These are phyloP conservation scores for Tetragnatha montana DNA, from an alignment of 2,888 invertebrate species.

Conservation along the genomic window DNA sequence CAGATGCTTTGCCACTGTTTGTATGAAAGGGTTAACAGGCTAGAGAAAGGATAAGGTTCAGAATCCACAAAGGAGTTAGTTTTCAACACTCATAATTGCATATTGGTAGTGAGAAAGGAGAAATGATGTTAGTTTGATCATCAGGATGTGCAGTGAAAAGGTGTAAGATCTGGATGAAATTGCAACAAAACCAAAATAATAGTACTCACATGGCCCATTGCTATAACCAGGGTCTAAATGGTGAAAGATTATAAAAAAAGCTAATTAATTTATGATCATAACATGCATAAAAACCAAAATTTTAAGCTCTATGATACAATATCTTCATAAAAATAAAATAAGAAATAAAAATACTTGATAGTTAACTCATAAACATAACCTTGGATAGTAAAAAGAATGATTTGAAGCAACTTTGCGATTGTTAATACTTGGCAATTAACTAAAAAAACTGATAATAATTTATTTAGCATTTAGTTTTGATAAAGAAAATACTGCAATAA, in stretches of 20 bases:
- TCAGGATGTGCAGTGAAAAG: conserved; percentile 60
- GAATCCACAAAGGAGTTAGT: too few species aligned
- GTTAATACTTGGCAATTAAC: too few species aligned
- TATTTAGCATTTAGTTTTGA: too few species aligned
- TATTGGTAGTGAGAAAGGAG: conserved; percentile 10
- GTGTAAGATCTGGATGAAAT: conserved; percentile 44
- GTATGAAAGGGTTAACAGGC: too few species aligned
- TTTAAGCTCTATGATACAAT: conserved; percentile 15
- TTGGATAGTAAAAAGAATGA: too few species aligned
- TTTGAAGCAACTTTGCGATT: too few species aligned
- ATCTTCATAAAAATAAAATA: background rate
- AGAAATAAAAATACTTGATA: background rate
- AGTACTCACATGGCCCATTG: conserved; percentile 92
- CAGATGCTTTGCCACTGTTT: too few species aligned
- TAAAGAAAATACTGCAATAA: too few species aligned
- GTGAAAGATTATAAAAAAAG: conserved; percentile 69
- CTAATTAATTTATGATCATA: conserved; percentile 61
- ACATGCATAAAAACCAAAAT: conserved; percentile 64
- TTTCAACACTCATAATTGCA: conserved; percentile 10
- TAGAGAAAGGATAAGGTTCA: too few species aligned
- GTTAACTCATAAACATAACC: too few species aligned
- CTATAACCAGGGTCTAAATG: conserved; percentile 86
- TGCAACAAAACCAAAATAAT: conserved; percentile 64
- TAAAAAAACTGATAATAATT: too few species aligned
- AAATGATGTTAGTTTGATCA: conserved; percentile 34